phyloP scores from a whole-genome alignment of 1,140 invertebrate genomes.

The Aporrectodea caliginosa region DNA sequence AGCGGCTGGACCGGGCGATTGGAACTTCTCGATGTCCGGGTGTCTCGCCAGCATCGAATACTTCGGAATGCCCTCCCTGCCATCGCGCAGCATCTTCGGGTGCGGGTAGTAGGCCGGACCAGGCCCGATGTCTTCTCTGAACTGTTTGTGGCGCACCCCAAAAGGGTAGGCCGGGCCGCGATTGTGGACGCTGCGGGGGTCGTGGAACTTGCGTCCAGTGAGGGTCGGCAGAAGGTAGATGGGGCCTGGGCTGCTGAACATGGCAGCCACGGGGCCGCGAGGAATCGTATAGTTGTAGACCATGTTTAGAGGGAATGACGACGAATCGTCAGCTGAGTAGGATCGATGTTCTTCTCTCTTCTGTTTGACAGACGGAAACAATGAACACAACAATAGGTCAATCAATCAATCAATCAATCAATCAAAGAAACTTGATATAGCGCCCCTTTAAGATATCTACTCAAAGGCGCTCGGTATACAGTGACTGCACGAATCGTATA shows the following conservation, averaged over 20 bases:
- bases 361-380: too few species aligned
- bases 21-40: slow-evolving; percentile 53
- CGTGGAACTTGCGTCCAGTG: slow-evolving; percentile 48
- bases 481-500: too few species aligned
- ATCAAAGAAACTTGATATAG: too few species aligned
- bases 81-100: slow-evolving; percentile 41
- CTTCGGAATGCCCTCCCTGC: slow-evolving; percentile 53
- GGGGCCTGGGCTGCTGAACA: slow-evolving; percentile 83
- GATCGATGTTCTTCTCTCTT: too few species aligned
- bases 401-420: too few species aligned
- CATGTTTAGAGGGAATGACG: slow-evolving; percentile 40
- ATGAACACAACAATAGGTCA: too few species aligned
- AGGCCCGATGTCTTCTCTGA: slow-evolving; percentile 47
- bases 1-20: slow-evolving; percentile 77
- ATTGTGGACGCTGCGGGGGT: slow-evolving; percentile 50
- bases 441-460: too few species aligned
- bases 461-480: too few species aligned
- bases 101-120: slow-evolving; percentile 45
- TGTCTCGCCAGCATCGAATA: slow-evolving; percentile 49
- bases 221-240: slow-evolving; percentile 51
- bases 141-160: slow-evolving; percentile 47
- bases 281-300: slow-evolving; percentile 65
- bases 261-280: slow-evolving; percentile 83
- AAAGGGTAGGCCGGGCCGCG: slow-evolving; percentile 49
- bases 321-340: too few species aligned